A percentile compares a stretch with the other conserved stretches of the same genome.
phyloP scores from a whole-genome alignment of 2,888 invertebrate genomes.

The Strigamia transsilvanica region DNA sequence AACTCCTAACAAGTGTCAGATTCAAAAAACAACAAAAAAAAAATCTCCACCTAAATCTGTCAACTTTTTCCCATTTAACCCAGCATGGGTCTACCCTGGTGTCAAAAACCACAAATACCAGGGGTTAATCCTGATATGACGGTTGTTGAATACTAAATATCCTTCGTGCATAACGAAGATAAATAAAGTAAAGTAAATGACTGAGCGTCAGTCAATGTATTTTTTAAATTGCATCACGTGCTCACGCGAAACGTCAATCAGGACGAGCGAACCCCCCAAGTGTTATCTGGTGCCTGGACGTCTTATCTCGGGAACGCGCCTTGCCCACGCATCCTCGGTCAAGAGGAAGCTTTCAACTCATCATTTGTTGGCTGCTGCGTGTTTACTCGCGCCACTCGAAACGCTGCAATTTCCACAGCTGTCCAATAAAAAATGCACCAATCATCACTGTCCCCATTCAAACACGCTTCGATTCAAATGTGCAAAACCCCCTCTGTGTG shows the following conservation, averaged over 20 bases:
- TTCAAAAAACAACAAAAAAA: background rate
- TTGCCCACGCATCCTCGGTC: conserved; percentile 27
- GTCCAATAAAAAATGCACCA: conserved; percentile 38
- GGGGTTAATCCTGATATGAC: background rate
- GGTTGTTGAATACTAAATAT: background rate
- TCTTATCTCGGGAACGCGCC: conserved; percentile 23
- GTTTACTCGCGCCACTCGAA: conserved; percentile 29
- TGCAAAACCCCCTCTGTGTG: conserved; percentile 35
- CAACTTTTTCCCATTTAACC: background rate
- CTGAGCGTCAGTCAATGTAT: background rate
- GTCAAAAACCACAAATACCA: background rate
- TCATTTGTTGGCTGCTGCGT: conserved; percentile 18
- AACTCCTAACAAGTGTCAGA: background rate
- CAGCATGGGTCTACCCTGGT: background rate
- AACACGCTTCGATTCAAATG: conserved; percentile 22
- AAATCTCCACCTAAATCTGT: conserved; percentile 5
- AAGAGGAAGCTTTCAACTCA: conserved; percentile 35
- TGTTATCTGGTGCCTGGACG: conserved; percentile 18
- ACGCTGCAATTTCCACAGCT: conserved; percentile 20
- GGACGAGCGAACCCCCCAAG: background rate
- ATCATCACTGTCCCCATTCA: conserved; percentile 35
- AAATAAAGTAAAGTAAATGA: background rate
- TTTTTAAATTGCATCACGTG: background rate
- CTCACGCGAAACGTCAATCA: background rate
- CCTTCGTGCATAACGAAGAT: background rate